phyloP scores from a whole-genome alignment of 2,888 invertebrate genomes.

The Limnephilus auricula region DNA sequence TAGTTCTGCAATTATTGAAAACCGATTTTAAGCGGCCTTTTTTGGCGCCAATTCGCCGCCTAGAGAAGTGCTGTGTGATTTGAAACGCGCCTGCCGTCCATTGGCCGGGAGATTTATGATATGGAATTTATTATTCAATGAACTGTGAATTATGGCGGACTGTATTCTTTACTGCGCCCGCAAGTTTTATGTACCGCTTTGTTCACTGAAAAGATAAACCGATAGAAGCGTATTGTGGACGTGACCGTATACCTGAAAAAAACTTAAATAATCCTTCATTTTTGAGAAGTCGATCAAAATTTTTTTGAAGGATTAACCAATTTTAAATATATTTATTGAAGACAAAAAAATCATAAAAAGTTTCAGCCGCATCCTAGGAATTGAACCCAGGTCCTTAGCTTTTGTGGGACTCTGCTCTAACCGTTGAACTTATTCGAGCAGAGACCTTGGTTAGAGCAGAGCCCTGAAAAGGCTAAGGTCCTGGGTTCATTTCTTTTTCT shows the following conservation, averaged over 20 bases:
- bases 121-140: constrained; percentile 63
- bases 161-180: background rate
- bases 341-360: too few species aligned
- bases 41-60: background rate
- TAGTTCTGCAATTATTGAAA: background rate
- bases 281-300: background rate
- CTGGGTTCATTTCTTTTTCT: too few species aligned
- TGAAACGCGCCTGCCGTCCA: constrained; percentile 38
- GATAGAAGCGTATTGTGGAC: background rate
- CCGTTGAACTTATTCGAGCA: too few species aligned
- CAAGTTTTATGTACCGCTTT: background rate
- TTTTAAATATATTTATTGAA: too few species aligned
- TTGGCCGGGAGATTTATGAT: constrained; percentile 59
- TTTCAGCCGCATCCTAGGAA: too few species aligned
- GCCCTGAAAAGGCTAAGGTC: too few species aligned
- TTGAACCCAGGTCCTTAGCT: too few species aligned
- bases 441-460: too few species aligned
- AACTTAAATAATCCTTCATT: background rate
- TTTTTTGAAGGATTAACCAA: too few species aligned
- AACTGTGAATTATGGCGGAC: constrained; percentile 59
- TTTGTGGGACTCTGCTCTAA: too few species aligned
- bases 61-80: constrained; percentile 7
- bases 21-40: background rate
- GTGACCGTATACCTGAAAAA: background rate
- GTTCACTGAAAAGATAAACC: background rate